Evolutionary conservation across 2,888 invertebrate genomes (phyloP), one percentile per base, ranked within the genome.

Genomic region (Apoda limacodes): DNA sequence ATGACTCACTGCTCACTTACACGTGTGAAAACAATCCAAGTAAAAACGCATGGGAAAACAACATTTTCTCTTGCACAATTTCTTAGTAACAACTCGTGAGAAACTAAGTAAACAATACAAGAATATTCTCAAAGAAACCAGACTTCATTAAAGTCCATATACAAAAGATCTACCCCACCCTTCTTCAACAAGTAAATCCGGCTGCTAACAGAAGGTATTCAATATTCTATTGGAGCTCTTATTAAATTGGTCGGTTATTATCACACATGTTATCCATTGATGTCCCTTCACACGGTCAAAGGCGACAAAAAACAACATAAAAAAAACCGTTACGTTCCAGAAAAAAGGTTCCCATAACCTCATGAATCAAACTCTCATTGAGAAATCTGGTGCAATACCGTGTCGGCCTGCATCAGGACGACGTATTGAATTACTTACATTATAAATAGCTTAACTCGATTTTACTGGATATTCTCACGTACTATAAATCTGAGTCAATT

Each of bases 321-420:
- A 78, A 76, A 76, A 78, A 76, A 76, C 78, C 76, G 78, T 78
- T 78, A 78, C 57, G 70, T 62, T 65, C 67, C 65, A 62, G 60
- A 71, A 74, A 72, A 76, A 72, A 62, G 55, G 52, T 68, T 71
- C 71, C 62, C 76, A 74, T 74, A 68, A 62, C 7, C 58, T 68
- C 65, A 62, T 72, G 70, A 68, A 72, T 71, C 54, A 38, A 39
- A 39, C 43, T 64, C 67, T 68, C 78, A 78, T 78, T 78, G 74
- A 78, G 57, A 62, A 72, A 58, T 39, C 29, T 7, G 13, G 9
- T 28, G 28, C 28, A 28, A n/a, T n/a, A n/a, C n/a, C n/a, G n/a
- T n/a, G n/a, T n/a, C n/a, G n/a, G n/a, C n/a, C n/a, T n/a, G n/a
- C n/a, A n/a, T n/a, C n/a, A n/a, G n/a, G n/a, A n/a, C n/a, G n/a